A percentile compares a stretch with the other conserved stretches of the same genome.
These are phyloP conservation scores for Syngnathus typhle DNA, from an alignment of 2,113 vertebrate species.

Conservation along the genomic window DNA sequence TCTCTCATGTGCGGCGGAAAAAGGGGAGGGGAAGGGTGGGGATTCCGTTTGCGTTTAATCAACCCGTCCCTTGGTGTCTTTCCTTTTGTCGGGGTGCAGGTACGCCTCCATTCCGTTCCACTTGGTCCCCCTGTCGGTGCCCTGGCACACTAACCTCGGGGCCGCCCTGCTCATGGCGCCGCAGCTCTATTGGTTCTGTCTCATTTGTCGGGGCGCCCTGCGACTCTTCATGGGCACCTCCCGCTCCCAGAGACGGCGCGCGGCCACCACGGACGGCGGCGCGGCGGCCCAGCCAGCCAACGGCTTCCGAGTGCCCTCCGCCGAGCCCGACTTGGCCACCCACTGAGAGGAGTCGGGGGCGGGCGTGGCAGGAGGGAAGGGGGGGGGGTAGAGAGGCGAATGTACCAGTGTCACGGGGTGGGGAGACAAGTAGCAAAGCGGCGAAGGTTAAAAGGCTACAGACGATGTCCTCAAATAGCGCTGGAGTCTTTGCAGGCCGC, in stretches of 20 bases:
- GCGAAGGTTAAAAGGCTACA: constrained; percentile 27
- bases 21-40: neutral
- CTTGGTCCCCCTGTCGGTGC: constrained; percentile 75
- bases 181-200: constrained; percentile 88
- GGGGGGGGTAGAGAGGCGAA: constrained; percentile 35
- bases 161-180: constrained; percentile 82
- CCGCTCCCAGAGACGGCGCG: constrained; percentile 50
- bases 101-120: constrained; percentile 79
- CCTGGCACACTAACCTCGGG: constrained; percentile 79
- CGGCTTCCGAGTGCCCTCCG: constrained; percentile 63
- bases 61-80: neutral
- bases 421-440: constrained; percentile 44
- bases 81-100: constrained; percentile 41
- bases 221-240: constrained; percentile 64
- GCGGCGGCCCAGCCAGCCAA: constrained; percentile 59
- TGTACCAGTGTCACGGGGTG: constrained; percentile 52
- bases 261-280: constrained; percentile 50
- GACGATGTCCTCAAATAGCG: constrained; percentile 38
- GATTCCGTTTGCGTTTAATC: neutral
- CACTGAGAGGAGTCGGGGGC: constrained; percentile 47
- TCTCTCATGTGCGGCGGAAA: constrained; percentile 7
- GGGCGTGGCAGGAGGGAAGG: neutral
- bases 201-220: constrained; percentile 83
- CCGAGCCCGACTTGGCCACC: constrained; percentile 55
- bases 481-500: constrained; percentile 45